Evolutionary conservation across 2,113 vertebrate genomes (phyloP).

Genomic region (Xiphophorus hellerii): DNA sequence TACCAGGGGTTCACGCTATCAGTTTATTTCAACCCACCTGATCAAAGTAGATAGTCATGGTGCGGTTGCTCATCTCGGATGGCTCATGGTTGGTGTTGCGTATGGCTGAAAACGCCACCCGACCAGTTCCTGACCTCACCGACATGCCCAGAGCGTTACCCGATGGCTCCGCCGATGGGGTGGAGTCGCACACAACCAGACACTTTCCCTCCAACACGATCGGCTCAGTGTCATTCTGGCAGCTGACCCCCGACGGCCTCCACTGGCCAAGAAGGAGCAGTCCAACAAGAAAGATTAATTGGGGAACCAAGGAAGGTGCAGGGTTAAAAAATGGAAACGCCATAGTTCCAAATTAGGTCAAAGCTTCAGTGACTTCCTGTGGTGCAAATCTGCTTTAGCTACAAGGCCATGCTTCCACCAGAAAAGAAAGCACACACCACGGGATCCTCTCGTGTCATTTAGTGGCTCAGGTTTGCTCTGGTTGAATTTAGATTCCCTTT

Average conservation of each 20-base stretch:
- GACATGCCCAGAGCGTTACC: slow-evolving; percentile 82
- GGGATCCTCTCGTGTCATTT: neutral
- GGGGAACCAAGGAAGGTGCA: neutral
- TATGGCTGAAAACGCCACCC: slow-evolving; percentile 81
- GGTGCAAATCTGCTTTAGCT: slow-evolving; percentile 9
- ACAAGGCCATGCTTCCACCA: slow-evolving; percentile 12
- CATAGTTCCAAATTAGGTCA: slow-evolving; percentile 39
- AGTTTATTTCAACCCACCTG: slow-evolving; percentile 66
- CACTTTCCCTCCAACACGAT: slow-evolving; percentile 84
- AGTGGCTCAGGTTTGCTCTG: neutral
- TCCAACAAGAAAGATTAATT: slow-evolving; percentile 21
- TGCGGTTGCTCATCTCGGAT: slow-evolving; percentile 84
- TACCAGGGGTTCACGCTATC: too few relatives aligned
- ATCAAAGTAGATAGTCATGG: slow-evolving; percentile 84
- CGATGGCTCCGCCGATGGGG: slow-evolving; percentile 71
- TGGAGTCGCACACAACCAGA: slow-evolving; percentile 83
- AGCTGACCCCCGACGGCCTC: slow-evolving; percentile 49
- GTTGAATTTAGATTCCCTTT: neutral
- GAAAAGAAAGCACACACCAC: slow-evolving; percentile 2
- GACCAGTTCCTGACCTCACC: slow-evolving; percentile 77
- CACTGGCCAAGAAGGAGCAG: slow-evolving; percentile 50
- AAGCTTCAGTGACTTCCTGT: neutral
- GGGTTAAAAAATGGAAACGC: neutral
- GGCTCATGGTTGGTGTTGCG: slow-evolving; percentile 84
- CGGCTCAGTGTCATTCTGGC: slow-evolving; percentile 83